Percentiles rank a stretch among this genome's conserved stretches.
These are phyloP conservation scores for Hydractinia echinata DNA, from an alignment of 30 jellyfish, hydroid and myxozoan genomes.

Conservation along the genomic window DNA sequence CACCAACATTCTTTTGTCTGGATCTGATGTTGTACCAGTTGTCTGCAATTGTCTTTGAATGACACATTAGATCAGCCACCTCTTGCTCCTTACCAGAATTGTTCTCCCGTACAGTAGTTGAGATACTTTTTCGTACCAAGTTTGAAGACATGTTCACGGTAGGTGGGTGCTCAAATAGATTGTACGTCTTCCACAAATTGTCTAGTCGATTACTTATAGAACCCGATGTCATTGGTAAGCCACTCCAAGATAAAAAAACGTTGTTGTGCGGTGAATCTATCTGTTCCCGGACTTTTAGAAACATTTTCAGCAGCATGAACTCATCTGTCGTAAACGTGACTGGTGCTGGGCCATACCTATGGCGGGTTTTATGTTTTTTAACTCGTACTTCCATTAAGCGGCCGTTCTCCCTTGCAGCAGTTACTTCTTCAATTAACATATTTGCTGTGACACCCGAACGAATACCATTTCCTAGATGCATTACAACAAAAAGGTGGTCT, in stretches of 20 bases:
- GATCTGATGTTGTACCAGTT: not conserved
- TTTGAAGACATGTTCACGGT: not conserved
- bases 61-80: constrained; percentile 9
- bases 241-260: constrained; percentile 1
- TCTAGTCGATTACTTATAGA: not conserved
- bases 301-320: not conserved
- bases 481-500: not conserved
- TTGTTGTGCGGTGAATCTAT: not conserved
- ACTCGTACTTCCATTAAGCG: not conserved
- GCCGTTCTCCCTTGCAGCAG: not conserved
- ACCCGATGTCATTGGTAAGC: constrained; percentile 4
- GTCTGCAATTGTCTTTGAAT: not conserved
- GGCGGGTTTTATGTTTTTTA: not conserved
- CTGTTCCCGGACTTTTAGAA: not conserved
- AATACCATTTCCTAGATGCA: not conserved
- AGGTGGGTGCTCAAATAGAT: not conserved
- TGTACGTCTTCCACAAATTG: constrained; percentile 1
- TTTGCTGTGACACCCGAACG: constrained; percentile 4
- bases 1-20: not conserved
- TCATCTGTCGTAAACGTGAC: not conserved
- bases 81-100: too few relatives aligned
- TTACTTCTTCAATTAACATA: not conserved
- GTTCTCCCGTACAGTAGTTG: not conserved
- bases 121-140: not conserved
- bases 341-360: constrained; percentile 4